Conservation (phyloP, 2,113 vertebrate species). For the Triplophysa rosa region DNA sequence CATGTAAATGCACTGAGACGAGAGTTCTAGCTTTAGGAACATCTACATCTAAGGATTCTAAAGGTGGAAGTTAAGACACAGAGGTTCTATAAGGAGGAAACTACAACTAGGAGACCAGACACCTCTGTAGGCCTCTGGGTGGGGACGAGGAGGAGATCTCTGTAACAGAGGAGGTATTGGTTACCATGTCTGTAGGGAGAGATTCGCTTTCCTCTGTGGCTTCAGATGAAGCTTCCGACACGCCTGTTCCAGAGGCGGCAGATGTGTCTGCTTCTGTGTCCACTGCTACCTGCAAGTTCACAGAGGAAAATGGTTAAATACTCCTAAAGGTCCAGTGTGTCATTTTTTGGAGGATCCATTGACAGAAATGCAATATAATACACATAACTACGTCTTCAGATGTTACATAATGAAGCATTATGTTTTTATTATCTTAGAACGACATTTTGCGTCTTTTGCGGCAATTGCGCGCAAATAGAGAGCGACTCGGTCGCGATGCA, state of each 20-base stretch:
- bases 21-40: conserved; percentile 19
- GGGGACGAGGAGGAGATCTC: conserved; percentile 60
- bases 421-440: too few relatives aligned
- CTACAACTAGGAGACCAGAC: conserved; percentile 71
- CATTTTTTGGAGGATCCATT: too few relatives aligned
- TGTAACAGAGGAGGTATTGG: conserved; percentile 62
- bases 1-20: conserved; percentile 71
- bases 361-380: too few relatives aligned
- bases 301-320: conserved; percentile 51
- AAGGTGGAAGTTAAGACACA: conserved; percentile 14
- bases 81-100: conserved; percentile 39
- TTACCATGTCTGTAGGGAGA: conserved; percentile 67
- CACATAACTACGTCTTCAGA: too few relatives aligned
- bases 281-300: conserved; percentile 65
- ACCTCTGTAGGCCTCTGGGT: conserved; percentile 64
- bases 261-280: conserved; percentile 23
- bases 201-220: conserved; percentile 59
- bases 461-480: too few relatives aligned
- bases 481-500: too few relatives aligned
- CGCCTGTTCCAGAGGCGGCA: conserved; percentile 52
- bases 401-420: too few relatives aligned
- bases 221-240: conserved; percentile 57
- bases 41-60: conserved; percentile 9
- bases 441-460: too few relatives aligned
- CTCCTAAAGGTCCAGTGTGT: too few relatives aligned